Base-by-base conservation (phyloP, 2,797 vertebrate genomes). In the Cephalopachus bancanus region DNA sequence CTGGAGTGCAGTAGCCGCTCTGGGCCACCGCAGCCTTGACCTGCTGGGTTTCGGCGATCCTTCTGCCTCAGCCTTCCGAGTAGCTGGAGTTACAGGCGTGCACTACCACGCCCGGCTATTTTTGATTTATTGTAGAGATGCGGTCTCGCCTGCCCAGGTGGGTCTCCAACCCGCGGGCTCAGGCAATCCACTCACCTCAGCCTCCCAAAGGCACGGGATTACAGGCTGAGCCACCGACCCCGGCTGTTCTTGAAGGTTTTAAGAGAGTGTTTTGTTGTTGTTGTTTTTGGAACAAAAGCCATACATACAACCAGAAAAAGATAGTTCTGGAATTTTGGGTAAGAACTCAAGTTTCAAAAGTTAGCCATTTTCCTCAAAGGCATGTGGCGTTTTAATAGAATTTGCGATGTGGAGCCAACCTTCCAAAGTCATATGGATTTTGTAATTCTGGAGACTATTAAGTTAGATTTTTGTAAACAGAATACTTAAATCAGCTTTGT, bases 331-430 rank as follows among this genome's bases (percentile, higher is more conserved):
- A 90, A 64, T 81, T 15, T n/a, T 67, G 7, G 28, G 9, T 89
- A 69, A 59, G 7, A 93, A 33, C 30, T 7, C 17, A 67, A 4
- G 26, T 60, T 96, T 89, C 24, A 49, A 69, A 86, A 91, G 5
- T 78, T 89, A 93, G 1, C 19, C 5, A 62, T 60, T 84, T 93
- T 83, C 24, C 59, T 28, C 0, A 88, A 95, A 96, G 14, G 4
- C 87, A 85, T 86, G 12, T 75, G 69, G 53, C 71, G 9, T 89
- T 96, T 85, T 96, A 79, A 74, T 88, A 93, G 28, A 79, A 92
- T 93, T 94, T 93, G 37, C 80, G 20, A 57, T n/a, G n/a, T 28
- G 9, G 22, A 3, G 16, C 11, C 67, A 93, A 85, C 37, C 72
- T 93, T 67, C 62, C 14, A 16, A 44, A 93, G 33, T 57, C 62